phyloP scores from a whole-genome alignment of 1,140 invertebrate species.

The Armadillidium nasatum region DNA sequence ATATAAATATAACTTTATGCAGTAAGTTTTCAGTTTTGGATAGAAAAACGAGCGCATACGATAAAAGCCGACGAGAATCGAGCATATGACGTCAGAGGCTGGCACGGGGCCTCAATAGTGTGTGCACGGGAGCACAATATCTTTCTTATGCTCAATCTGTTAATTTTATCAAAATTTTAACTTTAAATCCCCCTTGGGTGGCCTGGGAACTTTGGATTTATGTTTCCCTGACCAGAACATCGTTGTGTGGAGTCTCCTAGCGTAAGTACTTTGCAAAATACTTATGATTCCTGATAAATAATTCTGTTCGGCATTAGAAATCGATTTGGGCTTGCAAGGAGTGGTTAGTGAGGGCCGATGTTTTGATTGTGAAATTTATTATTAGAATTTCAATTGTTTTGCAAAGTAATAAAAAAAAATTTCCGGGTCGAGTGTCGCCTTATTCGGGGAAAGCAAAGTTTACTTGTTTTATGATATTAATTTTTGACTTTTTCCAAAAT shows the following conservation, averaged over 20 bases:
- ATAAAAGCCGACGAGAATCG: background rate
- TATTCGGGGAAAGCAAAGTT: no score
- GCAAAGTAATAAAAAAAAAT: no score
- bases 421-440: no score
- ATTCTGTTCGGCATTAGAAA: background rate
- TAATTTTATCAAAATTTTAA: conserved; percentile 14
- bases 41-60: background rate
- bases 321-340: background rate
- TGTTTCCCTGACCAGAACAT: conserved; percentile 7
- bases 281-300: background rate
- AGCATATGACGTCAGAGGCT: background rate
- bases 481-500: no score
- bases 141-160: conserved; percentile 12
- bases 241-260: conserved; percentile 8
- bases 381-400: no score
- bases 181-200: conserved; percentile 11
- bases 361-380: background rate
- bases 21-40: background rate
- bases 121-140: conserved; percentile 8
- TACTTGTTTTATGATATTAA: no score
- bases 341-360: background rate
- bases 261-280: background rate
- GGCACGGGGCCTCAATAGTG: conserved; percentile 1
- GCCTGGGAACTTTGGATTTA: conserved; percentile 11
- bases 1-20: background rate